These are phyloP conservation scores for Diplazon laetatorius DNA, from an alignment of 2,888 invertebrate genomes.

Conservation along the genomic window DNA sequence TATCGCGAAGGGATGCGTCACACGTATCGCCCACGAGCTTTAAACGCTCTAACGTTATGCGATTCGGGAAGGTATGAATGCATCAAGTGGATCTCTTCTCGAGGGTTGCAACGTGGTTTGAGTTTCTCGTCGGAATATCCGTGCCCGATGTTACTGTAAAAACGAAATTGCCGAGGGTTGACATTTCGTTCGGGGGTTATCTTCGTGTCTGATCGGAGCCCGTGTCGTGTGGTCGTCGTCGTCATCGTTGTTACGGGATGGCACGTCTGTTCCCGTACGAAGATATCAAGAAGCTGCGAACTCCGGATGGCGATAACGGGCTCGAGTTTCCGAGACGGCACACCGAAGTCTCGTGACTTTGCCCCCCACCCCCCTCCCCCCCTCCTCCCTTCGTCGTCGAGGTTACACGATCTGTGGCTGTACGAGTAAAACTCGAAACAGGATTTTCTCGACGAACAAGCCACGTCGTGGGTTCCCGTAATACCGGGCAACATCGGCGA, in stretches of 20 bases:
- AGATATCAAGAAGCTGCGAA: constrained; percentile 50
- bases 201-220: constrained; percentile 48
- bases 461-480: not conserved
- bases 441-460: constrained; percentile 31
- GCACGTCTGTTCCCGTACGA: constrained; percentile 23
- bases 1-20: no score
- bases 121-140: constrained; percentile 55
- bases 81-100: not conserved
- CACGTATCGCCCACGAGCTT: no score
- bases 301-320: constrained; percentile 22
- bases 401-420: not conserved
- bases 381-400: not conserved
- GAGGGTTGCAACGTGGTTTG: constrained; percentile 31
- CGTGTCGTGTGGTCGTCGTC: constrained; percentile 19
- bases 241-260: constrained; percentile 11
- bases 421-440: constrained; percentile 1
- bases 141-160: constrained; percentile 46
- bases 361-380: no score
- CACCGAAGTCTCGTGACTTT: not conserved
- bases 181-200: constrained; percentile 44
- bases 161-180: constrained; percentile 50
- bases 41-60: not conserved
- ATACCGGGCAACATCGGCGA: constrained; percentile 24
- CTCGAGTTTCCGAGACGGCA: constrained; percentile 28
- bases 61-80: not conserved